Evolutionary conservation across 2,113 vertebrate genomes (phyloP).

Genomic region (Corydoras maculifer): DNA sequence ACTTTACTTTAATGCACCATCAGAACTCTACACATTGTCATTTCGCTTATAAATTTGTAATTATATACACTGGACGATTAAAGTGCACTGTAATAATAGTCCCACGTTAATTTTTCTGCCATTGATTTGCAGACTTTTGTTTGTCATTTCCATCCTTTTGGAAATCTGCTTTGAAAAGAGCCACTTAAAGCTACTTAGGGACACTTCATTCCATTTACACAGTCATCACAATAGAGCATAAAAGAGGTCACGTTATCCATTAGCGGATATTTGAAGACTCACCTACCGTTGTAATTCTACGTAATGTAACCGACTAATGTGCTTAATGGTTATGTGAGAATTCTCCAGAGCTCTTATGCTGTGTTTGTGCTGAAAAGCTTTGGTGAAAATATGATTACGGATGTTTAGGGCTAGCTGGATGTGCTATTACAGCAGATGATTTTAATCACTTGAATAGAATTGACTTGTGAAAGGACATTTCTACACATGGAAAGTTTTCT

Average conservation of each 20-base stretch:
- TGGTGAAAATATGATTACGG: slow-evolving; percentile 5
- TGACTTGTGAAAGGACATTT: no score
- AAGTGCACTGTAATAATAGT: background rate
- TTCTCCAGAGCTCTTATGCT: slow-evolving; percentile 17
- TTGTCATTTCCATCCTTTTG: slow-evolving; percentile 9
- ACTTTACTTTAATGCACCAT: background rate
- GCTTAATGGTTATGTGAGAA: slow-evolving; percentile 35
- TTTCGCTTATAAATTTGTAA: slow-evolving; percentile 11
- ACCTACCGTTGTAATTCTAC: slow-evolving; percentile 18
- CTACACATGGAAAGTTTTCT: no score
- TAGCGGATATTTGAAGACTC: slow-evolving; percentile 20
- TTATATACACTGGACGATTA: slow-evolving; percentile 1
- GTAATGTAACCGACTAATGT: slow-evolving; percentile 35
- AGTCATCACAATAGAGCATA: slow-evolving; percentile 14
- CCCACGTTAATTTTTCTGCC: background rate
- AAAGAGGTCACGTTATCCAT: slow-evolving; percentile 26
- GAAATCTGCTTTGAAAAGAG: background rate
- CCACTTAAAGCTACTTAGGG: slow-evolving; percentile 32
- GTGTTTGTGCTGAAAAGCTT: slow-evolving; percentile 11
- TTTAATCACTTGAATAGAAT: background rate
- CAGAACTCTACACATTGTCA: background rate
- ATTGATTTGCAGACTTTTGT: slow-evolving; percentile 10
- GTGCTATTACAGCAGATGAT: slow-evolving; percentile 1
- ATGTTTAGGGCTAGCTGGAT: slow-evolving; percentile 10
- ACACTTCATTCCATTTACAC: slow-evolving; percentile 12